Evolutionary conservation across 2,888 invertebrate species (phyloP), one percentile per base, ranked within the genome.

Genomic region (Rhamnusium bicolor): DNA sequence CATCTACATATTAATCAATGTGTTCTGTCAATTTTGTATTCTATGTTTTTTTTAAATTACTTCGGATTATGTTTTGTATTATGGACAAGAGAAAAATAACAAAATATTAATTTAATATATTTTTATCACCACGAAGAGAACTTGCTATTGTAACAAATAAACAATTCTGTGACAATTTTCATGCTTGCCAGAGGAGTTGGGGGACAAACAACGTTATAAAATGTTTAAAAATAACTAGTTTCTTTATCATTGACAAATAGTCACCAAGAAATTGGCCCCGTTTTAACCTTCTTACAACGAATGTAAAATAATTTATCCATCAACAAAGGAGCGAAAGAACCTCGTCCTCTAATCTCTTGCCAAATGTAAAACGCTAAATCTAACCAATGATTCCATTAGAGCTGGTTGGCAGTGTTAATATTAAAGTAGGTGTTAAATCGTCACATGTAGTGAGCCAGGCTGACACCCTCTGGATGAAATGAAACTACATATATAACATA

Each of bases 351-450:
- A 71, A 74, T 74, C 71, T 74, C 32, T 69, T 79, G 79, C 79
- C 79, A 76, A 79, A 79, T 75, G 68, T 58, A 40, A 27, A 40
- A 51, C 62, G 60, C 60, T 69, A 78, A 76, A 78, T 75, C 72
- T 75, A 62, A 78, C 61, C 73, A 49, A 78, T 76, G 75, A 75
- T 76, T 76, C 76, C 73, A 75, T 78, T 78, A 75, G 73, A 72
- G 66, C 60, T 68, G 46, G 73, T 60, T 72, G 76, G 76, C 76
- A 75, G 72, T 78, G 74, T 81, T 78, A 77, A 79, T 79, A 79
- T 80, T 75, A 77, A 80, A 81, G 77, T 80, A 78, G 81, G 80
- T 81, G 81, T 81, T 82, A 81, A 82, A 83, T 82, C 77, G 81
- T 79, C 79, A 79, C 79, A 68, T 53, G 71, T 56, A 71, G 77